Evolutionary conservation across 1,140 invertebrate genomes (phyloP).

Genomic region (Sminthurinus signatus): DNA sequence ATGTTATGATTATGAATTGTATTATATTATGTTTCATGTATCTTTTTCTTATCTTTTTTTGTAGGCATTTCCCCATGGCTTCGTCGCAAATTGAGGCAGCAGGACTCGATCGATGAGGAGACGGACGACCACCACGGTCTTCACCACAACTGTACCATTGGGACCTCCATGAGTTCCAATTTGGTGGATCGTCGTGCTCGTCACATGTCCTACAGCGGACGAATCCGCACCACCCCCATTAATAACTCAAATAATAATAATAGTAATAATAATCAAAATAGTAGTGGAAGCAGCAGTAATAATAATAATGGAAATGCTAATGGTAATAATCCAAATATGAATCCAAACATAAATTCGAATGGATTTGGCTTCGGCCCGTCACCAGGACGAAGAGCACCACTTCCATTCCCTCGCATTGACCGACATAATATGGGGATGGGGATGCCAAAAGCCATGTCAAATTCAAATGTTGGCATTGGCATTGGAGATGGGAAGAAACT

Average conservation of each 20-base stretch:
- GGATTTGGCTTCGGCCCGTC: constrained; percentile 54
- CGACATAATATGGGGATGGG: too few relatives aligned
- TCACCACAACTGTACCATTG: background rate
- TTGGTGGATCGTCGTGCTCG: constrained; percentile 46
- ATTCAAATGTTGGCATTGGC: too few relatives aligned
- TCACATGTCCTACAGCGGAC: constrained; percentile 47
- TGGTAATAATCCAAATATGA: background rate
- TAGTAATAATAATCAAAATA: too few relatives aligned
- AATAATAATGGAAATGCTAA: background rate
- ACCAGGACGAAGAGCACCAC: constrained; percentile 47
- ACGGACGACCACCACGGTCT: constrained; percentile 50
- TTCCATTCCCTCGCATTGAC: constrained; percentile 26
- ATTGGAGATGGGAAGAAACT: constrained; percentile 1
- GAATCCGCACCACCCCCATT: too few relatives aligned
- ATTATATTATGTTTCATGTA: too few relatives aligned
- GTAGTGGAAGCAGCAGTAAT: constrained; percentile 58
- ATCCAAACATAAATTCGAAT: too few relatives aligned
- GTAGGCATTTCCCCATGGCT: constrained; percentile 59
- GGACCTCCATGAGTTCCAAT: constrained; percentile 40
- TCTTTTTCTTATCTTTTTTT: constrained; percentile 40
- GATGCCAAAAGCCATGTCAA: too few relatives aligned
- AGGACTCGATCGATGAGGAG: constrained; percentile 59
- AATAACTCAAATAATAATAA: constrained; percentile 64
- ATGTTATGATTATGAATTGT: too few relatives aligned
- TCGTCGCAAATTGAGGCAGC: constrained; percentile 54